Conservation (phyloP, 2,113 vertebrate species). For the Marmota flaviventris region DNA sequence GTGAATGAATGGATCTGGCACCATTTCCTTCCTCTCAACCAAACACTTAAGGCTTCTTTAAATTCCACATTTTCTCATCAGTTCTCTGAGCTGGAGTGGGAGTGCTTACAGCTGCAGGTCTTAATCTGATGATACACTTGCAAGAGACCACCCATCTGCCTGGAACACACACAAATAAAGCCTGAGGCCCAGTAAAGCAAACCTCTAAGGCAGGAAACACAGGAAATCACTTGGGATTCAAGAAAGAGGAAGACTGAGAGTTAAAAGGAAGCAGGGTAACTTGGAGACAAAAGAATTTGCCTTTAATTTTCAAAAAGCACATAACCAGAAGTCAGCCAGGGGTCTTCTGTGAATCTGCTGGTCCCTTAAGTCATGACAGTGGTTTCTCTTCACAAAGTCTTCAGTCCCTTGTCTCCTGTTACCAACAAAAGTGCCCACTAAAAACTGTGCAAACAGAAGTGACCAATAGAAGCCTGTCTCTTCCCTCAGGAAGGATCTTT, state of each 20-base stretch:
- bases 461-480: neutral
- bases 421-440: neutral
- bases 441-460: neutral
- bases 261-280: constrained; percentile 43
- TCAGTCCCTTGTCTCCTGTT: neutral
- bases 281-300: constrained; percentile 56
- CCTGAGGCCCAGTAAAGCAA: constrained; percentile 3
- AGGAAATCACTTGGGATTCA: constrained; percentile 64
- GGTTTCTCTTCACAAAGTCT: neutral
- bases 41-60: constrained; percentile 53
- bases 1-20: neutral
- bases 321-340: neutral
- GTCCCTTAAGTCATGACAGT: neutral
- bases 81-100: constrained; percentile 29
- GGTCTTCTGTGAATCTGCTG: neutral
- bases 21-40: constrained; percentile 20
- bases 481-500: neutral
- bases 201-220: constrained; percentile 56
- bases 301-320: neutral
- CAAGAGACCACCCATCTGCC: constrained; percentile 78
- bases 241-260: constrained; percentile 63
- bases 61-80: constrained; percentile 53
- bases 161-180: constrained; percentile 54
- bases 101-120: constrained; percentile 70
- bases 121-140: neutral